phyloP scores from a whole-genome alignment of 2,888 invertebrate genomes.

The Leuctra nigra region DNA sequence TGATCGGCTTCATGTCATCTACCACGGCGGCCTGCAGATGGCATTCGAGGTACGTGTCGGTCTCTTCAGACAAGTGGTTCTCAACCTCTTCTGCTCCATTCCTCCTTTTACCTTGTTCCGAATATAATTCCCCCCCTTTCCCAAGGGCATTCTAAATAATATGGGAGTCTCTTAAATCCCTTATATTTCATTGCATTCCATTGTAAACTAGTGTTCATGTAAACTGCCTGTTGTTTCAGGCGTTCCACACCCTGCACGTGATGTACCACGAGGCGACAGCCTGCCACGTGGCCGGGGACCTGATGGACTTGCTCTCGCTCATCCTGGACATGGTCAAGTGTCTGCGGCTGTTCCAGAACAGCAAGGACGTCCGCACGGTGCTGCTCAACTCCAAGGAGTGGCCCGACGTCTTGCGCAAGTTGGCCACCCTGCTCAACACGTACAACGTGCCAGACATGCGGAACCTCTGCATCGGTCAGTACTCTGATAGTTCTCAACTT shows the following conservation, averaged over 20 bases:
- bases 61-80: no score
- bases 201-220: background rate
- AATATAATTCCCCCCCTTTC: no score
- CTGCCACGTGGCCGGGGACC: conserved; percentile 75
- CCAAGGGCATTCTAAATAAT: no score
- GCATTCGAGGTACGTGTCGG: conserved; percentile 61
- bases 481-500: background rate
- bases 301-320: conserved; percentile 67
- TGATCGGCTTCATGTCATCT: conserved; percentile 82
- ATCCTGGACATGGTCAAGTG: conserved; percentile 69
- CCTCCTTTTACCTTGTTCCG: no score
- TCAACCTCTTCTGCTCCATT: no score
- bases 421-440: conserved; percentile 81
- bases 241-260: conserved; percentile 82
- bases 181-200: no score
- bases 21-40: conserved; percentile 78
- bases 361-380: conserved; percentile 53
- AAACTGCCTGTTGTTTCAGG: conserved; percentile 46
- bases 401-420: conserved; percentile 77
- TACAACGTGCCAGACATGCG: conserved; percentile 83
- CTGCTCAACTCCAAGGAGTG: conserved; percentile 74
- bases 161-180: no score
- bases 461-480: conserved; percentile 64
- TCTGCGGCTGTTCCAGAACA: conserved; percentile 48
- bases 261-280: conserved; percentile 93